Evolutionary conservation across 2,113 vertebrate genomes (phyloP).

Genomic region (Scomber colias): DNA sequence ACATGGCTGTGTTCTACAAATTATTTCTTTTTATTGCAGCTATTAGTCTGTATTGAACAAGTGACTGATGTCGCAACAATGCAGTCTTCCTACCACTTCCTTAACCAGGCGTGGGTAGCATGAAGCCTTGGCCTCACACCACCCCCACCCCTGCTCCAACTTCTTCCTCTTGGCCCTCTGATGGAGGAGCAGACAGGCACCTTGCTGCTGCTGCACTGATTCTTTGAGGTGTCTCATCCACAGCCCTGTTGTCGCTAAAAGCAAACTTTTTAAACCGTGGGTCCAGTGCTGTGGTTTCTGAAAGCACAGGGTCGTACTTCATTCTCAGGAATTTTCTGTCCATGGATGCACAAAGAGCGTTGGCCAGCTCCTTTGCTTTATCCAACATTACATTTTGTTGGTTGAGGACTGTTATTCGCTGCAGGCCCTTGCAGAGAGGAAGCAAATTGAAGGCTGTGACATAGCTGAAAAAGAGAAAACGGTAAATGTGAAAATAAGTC

Average conservation of each 20-base stretch:
- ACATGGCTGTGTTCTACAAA: background rate
- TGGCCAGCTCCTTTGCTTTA: background rate
- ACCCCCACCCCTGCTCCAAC: no score
- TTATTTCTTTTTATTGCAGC: background rate
- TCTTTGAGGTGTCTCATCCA: slow-evolving; percentile 7
- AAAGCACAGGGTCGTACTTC: background rate
- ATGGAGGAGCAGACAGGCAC: background rate
- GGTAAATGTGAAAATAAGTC: background rate
- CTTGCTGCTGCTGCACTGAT: background rate
- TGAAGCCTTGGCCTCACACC: no score
- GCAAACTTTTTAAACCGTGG: background rate
- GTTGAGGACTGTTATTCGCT: no score
- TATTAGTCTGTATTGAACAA: background rate
- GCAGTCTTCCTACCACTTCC: no score
- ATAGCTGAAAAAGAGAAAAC: no score
- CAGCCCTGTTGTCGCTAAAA: slow-evolving; percentile 4
- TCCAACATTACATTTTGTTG: background rate
- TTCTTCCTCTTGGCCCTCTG: background rate
- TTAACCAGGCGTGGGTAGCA: no score
- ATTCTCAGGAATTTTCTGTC: background rate
- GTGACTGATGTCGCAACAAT: no score
- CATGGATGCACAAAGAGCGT: background rate
- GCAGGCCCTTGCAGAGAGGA: no score
- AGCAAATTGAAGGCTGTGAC: background rate
- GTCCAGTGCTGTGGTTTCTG: background rate